Evolutionary conservation across 1,140 invertebrate species (phyloP).

Genomic region (Ostrea denselamellosa): DNA sequence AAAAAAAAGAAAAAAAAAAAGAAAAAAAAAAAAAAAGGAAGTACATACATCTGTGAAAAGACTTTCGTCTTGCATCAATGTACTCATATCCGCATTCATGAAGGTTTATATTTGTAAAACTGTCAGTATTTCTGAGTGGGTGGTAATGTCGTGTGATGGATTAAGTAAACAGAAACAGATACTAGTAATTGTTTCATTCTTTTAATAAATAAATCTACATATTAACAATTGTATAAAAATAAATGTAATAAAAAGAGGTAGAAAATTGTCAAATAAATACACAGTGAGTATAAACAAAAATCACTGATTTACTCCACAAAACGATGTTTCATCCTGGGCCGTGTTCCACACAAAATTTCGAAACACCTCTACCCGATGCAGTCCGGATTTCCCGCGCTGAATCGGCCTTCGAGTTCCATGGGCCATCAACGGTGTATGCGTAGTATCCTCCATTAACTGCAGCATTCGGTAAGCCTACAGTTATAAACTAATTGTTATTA

Average conservation of each 20-base stretch:
- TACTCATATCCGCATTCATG: too few relatives aligned
- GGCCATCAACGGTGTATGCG: not conserved
- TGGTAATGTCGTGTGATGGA: not conserved
- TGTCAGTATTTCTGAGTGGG: too few relatives aligned
- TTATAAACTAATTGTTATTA: not conserved
- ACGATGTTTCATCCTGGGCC: not conserved
- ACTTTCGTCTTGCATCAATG: too few relatives aligned
- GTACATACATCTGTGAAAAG: too few relatives aligned
- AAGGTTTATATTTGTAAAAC: too few relatives aligned
- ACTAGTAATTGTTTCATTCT: not conserved
- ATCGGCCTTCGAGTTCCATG: not conserved
- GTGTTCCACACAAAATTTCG: not conserved
- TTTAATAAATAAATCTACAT: not conserved
- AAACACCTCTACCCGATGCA: not conserved
- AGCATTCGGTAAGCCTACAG: not conserved
- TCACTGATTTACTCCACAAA: constrained; percentile 2
- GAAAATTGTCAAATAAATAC: not conserved
- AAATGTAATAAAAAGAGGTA: constrained; percentile 2
- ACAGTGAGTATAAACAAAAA: not conserved
- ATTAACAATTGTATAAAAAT: constrained; percentile 22
- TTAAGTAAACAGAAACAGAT: not conserved
- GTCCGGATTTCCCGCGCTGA: constrained; percentile 12
- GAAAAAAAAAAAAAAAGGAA: too few relatives aligned
- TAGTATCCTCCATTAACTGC: not conserved
- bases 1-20: too few relatives aligned